phyloP scores from a whole-genome alignment of 2,797 vertebrate genomes.

The Onychomys torridus region DNA sequence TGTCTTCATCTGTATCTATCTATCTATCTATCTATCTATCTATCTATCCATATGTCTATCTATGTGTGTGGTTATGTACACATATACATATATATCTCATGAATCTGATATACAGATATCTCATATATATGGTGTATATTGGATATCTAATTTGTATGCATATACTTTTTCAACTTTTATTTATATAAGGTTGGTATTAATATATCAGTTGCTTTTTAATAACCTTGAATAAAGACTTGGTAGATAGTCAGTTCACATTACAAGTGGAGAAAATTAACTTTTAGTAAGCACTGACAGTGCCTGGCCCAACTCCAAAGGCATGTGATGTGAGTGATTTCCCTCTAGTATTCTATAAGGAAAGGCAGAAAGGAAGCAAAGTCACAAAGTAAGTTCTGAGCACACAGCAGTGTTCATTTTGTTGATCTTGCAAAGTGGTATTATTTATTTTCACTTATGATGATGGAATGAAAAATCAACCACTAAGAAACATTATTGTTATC shows the following conservation, averaged over 20 bases:
- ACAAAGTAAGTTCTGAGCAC: neutral
- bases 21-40: neutral
- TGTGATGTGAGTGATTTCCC: neutral
- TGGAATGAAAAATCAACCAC: neutral
- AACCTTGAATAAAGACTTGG: neutral
- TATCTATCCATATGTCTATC: too few relatives aligned
- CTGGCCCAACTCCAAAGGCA: neutral
- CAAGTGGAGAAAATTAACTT: neutral
- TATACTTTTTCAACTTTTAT: neutral
- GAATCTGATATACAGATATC: too few relatives aligned
- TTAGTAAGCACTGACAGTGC: neutral
- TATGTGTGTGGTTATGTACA: too few relatives aligned
- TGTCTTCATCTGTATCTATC: neutral
- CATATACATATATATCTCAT: neutral
- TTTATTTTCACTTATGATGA: neutral
- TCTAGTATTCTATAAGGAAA: neutral
- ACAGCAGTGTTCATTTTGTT: neutral
- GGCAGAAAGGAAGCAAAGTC: too few relatives aligned
- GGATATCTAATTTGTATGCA: neutral
- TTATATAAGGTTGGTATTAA: neutral
- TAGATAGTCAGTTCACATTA: neutral
- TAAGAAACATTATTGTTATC: neutral
- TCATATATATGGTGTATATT: neutral
- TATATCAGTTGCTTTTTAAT: neutral
- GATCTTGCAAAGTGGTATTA: neutral